A percentile compares a stretch with the other conserved stretches of the same genome.
phyloP scores from a whole-genome alignment of 2,888 invertebrate species.

The Chesias legatella region DNA sequence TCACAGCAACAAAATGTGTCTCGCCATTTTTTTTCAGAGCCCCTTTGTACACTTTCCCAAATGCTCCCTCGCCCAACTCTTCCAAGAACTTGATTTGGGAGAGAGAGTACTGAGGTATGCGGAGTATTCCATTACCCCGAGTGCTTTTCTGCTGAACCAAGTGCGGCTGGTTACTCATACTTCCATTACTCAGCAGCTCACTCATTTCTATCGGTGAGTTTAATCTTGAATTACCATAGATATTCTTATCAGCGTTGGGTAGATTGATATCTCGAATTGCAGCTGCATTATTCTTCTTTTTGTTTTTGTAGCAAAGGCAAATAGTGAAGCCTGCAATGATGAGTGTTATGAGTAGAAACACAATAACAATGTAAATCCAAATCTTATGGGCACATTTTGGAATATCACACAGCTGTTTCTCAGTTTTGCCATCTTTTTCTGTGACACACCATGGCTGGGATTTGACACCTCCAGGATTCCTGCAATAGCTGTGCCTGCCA shows the following conservation, averaged over 20 bases:
- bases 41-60: slow-evolving; percentile 98
- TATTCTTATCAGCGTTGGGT: slow-evolving; percentile 88
- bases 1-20: slow-evolving; percentile 92
- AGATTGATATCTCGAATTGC: slow-evolving; percentile 85
- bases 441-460: slow-evolving; percentile 95
- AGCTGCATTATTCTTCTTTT: slow-evolving; percentile 77
- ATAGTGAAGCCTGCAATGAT: slow-evolving; percentile 64
- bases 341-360: slow-evolving; percentile 80
- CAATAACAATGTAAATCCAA: slow-evolving; percentile 89
- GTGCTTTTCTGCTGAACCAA: slow-evolving; percentile 57
- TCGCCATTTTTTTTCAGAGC: slow-evolving; percentile 87
- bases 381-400: slow-evolving; percentile 93
- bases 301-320: slow-evolving; percentile 83
- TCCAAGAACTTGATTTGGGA: slow-evolving; percentile 92
- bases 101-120: slow-evolving; percentile 92
- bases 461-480: slow-evolving; percentile 93
- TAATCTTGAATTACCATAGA: slow-evolving; percentile 88
- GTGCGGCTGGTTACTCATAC: slow-evolving; percentile 68
- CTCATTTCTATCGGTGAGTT: slow-evolving; percentile 92
- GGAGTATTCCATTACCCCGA: slow-evolving; percentile 75
- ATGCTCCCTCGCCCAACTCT: slow-evolving; percentile 97
- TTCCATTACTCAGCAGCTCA: slow-evolving; percentile 83
- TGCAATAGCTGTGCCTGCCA: slow-evolving; percentile 92
- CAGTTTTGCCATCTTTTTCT: slow-evolving; percentile 83
- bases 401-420: slow-evolving; percentile 91